phyloP scores from a whole-genome alignment of 2,113 vertebrate species.

The Tor tambroides region DNA sequence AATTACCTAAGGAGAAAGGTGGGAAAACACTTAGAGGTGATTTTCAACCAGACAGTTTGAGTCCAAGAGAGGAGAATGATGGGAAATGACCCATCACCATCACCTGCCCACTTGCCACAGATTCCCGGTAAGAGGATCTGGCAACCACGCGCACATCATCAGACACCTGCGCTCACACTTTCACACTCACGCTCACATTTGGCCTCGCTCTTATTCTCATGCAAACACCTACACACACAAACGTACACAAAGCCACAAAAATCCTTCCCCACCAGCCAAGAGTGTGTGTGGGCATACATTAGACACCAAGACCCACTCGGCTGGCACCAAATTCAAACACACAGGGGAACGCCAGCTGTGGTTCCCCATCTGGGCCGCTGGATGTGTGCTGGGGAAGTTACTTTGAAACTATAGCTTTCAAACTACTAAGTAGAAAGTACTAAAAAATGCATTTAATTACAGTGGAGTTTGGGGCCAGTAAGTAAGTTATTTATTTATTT shows the following conservation, averaged over 20 bases:
- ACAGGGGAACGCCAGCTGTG: slow-evolving; percentile 32
- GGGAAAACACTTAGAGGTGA: neutral
- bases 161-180: slow-evolving; percentile 23
- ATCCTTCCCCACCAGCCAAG: neutral
- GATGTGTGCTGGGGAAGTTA: neutral
- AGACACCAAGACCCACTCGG: slow-evolving; percentile 10
- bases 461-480: too few species aligned
- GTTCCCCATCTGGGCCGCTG: slow-evolving; percentile 16
- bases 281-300: slow-evolving; percentile 28
- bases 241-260: neutral
- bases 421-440: neutral
- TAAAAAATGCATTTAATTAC: too few species aligned
- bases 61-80: slow-evolving; percentile 15
- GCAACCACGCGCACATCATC: slow-evolving; percentile 10
- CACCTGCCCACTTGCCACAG: slow-evolving; percentile 12
- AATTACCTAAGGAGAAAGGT: neutral
- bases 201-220: neutral
- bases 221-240: neutral
- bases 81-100: slow-evolving; percentile 15
- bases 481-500: too few species aligned
- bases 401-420: neutral
- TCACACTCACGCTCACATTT: slow-evolving; percentile 6
- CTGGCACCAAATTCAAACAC: slow-evolving; percentile 24
- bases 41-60: slow-evolving; percentile 11
- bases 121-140: slow-evolving; percentile 2